These are phyloP conservation scores for Hippolais icterina DNA, from an alignment of 2,113 vertebrate species.

Conservation along the genomic window DNA sequence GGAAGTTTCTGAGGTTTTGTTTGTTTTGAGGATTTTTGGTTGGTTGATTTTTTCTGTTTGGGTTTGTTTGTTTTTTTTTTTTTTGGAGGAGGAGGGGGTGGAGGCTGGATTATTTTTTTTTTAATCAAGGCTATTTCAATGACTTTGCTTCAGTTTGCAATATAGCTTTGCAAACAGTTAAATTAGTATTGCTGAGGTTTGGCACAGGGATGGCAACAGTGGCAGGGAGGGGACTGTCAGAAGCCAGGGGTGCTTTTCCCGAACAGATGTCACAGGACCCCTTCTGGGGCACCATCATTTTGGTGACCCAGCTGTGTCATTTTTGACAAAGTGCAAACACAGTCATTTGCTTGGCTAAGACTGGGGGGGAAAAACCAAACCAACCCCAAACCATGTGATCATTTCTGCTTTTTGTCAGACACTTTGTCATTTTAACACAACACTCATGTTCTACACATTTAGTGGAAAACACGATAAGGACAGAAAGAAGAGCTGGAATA, in stretches of 20 bases:
- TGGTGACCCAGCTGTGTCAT: not conserved
- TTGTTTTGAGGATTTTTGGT: not conserved
- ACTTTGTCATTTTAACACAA: not conserved
- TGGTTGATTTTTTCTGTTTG: not conserved
- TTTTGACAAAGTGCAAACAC: not conserved
- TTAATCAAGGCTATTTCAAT: not conserved
- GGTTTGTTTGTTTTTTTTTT: not conserved
- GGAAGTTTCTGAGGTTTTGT: not conserved
- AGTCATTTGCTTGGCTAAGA: not conserved
- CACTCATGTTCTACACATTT: not conserved
- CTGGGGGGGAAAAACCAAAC: not conserved
- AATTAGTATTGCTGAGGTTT: not conserved
- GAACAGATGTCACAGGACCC: fast-evolving
- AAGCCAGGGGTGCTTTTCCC: not conserved
- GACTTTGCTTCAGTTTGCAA: not conserved
- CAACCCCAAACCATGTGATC: not conserved
- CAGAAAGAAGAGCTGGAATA: not conserved
- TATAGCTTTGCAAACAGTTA: not conserved
- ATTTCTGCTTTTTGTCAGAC: not conserved
- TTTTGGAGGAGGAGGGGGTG: fast-evolving
- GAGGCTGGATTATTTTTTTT: not conserved
- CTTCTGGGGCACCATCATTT: not conserved
- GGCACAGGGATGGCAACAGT: not conserved
- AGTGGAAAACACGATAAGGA: not conserved
- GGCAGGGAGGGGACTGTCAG: not conserved